Evolutionary conservation across 2,113 vertebrate species (phyloP), one percentile per base, ranked within the genome.

Genomic region (Tragulus kanchil): DNA sequence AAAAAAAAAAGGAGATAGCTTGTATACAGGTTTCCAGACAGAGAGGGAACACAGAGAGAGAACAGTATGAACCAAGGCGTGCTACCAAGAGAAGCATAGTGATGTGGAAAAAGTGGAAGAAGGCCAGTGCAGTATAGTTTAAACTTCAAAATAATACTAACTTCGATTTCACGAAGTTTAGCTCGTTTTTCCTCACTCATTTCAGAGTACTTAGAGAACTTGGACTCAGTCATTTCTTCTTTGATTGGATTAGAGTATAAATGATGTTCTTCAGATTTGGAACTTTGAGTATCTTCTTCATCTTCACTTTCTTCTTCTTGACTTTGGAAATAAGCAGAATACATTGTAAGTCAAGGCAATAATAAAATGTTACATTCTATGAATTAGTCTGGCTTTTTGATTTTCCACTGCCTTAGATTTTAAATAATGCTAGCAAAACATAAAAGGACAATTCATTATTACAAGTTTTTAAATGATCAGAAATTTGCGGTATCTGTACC

Each of bases 91-190:
- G 45, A 17, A 58, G 31, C 31, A 28, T 28, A 85, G 31, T 19
- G 28, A 48, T 58, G n/a, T 14, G 45, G 21, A 50, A 16, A 82
- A 93, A 45, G 45, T 58, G 36, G 90, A 86, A 77, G 50, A 8
- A 45, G 28, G 36, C 36, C 36, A 36, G 36, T 23, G 2, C n/a
- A 42, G 21, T 6, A 13, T 0, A 95, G 4, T 58, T 81, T 79
- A 45, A 78, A 45, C 8, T 36, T 56, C 28, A 81, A 0, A 23
- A 7, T 9, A 21, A 48, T 3, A 81, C 97, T 90, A 95, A 99
- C 99, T 99, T 99, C 99, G 71, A 99, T 99, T 97, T 99, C 99
- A 97, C 99, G 97, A 71, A 99, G 99, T 95, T 99, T 99, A 89
- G 99, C 99, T 95, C 99, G 99, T 95, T 99, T 99, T 96, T 99